Conservation (phyloP, 2,113 vertebrate genomes). For the Oreocharis arfaki region DNA sequence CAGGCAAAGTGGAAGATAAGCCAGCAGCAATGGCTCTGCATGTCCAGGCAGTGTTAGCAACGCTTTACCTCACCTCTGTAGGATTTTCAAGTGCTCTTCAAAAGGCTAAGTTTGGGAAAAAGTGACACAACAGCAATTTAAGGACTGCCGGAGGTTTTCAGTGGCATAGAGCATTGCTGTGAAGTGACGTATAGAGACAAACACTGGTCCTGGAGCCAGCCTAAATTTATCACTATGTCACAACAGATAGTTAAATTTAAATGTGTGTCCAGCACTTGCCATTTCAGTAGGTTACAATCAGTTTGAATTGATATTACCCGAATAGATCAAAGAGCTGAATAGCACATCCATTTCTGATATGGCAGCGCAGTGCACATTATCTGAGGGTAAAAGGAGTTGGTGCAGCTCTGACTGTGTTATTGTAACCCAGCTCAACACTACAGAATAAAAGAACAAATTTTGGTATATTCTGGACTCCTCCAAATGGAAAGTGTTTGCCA, state of each 20-base stretch:
- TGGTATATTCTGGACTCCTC: not conserved
- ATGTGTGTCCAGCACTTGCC: constrained; percentile 24
- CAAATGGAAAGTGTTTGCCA: not conserved
- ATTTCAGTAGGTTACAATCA: constrained; percentile 46
- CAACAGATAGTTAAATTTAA: constrained; percentile 38
- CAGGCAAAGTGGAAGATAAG: not conserved
- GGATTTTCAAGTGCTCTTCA: constrained; percentile 5
- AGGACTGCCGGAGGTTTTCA: not conserved
- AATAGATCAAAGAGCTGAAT: constrained; percentile 25
- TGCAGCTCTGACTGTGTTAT: not conserved
- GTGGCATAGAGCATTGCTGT: not conserved
- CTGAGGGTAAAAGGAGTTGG: not conserved
- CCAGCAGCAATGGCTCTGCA: not conserved
- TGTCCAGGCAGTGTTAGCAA: not conserved
- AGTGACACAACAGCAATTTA: not conserved
- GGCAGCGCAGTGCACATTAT: not conserved
- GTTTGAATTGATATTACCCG: constrained; percentile 11
- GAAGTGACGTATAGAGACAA: not conserved
- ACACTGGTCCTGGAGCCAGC: not conserved
- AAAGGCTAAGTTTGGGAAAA: not conserved
- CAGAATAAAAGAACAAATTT: not conserved
- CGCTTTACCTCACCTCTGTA: not conserved
- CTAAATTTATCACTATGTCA: not conserved
- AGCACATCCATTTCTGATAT: not conserved
- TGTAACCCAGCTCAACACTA: not conserved